phyloP scores from a whole-genome alignment of 2,797 vertebrate genomes.

The Pseudopleuronectes americanus region DNA sequence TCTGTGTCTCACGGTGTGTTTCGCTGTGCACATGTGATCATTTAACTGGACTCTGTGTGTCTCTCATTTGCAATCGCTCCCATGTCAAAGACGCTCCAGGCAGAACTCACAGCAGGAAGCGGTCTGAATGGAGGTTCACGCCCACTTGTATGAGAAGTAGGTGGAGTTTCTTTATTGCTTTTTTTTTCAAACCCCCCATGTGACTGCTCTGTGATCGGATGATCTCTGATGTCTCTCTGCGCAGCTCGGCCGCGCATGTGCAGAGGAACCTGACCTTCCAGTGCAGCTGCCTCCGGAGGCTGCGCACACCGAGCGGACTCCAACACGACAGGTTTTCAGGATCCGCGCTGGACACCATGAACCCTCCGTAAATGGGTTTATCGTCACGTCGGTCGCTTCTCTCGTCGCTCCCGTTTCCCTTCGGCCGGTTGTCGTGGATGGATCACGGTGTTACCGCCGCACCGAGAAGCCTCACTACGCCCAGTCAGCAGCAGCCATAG shows the following conservation, averaged over 20 bases:
- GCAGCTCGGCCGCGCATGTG: slow-evolving; percentile 43
- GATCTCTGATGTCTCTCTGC: background rate
- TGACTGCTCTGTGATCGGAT: too few relatives aligned
- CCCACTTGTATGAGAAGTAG: too few relatives aligned
- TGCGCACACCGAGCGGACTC: slow-evolving; percentile 2
- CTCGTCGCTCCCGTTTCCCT: slow-evolving; percentile 34
- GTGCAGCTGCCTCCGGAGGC: slow-evolving; percentile 56
- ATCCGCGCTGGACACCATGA: background rate
- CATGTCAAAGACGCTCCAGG: too few relatives aligned
- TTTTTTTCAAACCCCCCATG: too few relatives aligned
- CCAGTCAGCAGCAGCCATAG: slow-evolving; percentile 65
- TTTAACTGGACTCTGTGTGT: too few relatives aligned
- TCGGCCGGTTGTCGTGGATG: slow-evolving; percentile 70
- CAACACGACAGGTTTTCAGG: background rate
- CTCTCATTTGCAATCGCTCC: too few relatives aligned
- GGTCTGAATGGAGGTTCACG: too few relatives aligned
- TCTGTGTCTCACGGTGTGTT: too few relatives aligned
- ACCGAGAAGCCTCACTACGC: slow-evolving; percentile 66
- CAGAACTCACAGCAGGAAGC: too few relatives aligned
- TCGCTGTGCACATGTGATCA: too few relatives aligned
- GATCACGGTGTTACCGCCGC: slow-evolving; percentile 63
- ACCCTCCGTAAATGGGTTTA: slow-evolving; percentile 75
- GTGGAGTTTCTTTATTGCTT: too few relatives aligned
- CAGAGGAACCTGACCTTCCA: slow-evolving; percentile 36
- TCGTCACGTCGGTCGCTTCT: slow-evolving; percentile 21